Conservation (phyloP, 2,797 vertebrate species). For the Pangasius larnaudii region DNA sequence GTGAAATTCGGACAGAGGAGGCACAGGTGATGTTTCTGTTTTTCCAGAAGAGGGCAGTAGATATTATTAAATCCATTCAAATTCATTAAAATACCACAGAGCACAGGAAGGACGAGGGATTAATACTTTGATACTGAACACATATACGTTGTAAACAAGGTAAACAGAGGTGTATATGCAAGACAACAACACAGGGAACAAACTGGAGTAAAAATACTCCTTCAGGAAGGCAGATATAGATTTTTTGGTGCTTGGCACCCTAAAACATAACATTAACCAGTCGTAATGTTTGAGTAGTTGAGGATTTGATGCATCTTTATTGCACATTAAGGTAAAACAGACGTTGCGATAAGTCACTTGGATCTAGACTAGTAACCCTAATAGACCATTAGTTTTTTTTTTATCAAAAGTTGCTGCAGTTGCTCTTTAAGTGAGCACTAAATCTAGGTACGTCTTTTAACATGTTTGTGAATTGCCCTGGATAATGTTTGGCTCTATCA, state of each 20-base stretch:
- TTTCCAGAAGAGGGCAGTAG: constrained; percentile 18
- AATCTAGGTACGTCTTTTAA: too few species aligned
- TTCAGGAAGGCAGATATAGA: not conserved
- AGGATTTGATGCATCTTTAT: not conserved
- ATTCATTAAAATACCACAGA: not conserved
- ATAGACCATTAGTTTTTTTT: not conserved
- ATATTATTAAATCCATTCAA: not conserved
- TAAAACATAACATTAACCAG: not conserved
- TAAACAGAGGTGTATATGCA: not conserved
- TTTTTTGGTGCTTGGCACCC: not conserved
- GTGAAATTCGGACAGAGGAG: not conserved
- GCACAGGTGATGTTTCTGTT: not conserved
- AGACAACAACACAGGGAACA: not conserved
- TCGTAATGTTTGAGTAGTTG: not conserved
- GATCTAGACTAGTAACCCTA: not conserved
- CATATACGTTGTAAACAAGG: not conserved
- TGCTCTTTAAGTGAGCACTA: too few species aligned
- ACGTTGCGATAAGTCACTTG: not conserved
- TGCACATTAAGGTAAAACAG: not conserved
- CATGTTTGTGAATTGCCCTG: too few species aligned
- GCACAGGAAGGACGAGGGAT: not conserved
- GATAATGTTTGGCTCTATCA: too few species aligned
- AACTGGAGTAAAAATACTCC: not conserved
- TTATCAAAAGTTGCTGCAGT: not conserved
- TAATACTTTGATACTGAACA: not conserved